Percentiles rank a stretch among this genome's conserved stretches.
Evolutionary conservation across 2,888 invertebrate genomes (phyloP).

Genomic region (Netelia inedita): DNA sequence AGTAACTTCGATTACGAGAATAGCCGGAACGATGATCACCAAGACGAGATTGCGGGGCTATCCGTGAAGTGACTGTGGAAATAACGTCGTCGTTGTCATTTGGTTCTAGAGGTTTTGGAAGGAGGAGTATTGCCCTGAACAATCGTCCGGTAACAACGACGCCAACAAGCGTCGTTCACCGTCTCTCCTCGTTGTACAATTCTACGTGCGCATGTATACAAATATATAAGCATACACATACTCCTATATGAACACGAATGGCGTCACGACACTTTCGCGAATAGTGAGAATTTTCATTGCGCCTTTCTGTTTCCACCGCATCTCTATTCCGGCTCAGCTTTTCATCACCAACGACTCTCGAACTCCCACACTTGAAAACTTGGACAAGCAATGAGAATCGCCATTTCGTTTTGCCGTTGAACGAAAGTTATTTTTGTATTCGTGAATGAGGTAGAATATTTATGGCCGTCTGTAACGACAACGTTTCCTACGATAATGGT

Average conservation of each 20-base stretch:
- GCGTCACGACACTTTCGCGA: slow-evolving; percentile 34
- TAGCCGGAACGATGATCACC: slow-evolving; percentile 48
- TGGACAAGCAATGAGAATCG: slow-evolving; percentile 5
- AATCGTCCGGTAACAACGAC: slow-evolving; percentile 51
- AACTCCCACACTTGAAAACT: background rate
- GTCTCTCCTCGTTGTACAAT: slow-evolving; percentile 13
- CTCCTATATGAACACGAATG: background rate
- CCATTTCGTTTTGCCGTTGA: slow-evolving; percentile 12
- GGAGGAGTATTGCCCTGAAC: slow-evolving; percentile 42
- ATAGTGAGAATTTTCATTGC: slow-evolving; percentile 45
- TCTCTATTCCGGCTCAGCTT: background rate
- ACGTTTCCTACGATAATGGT: background rate
- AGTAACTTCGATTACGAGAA: slow-evolving; percentile 64
- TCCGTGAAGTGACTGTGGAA: slow-evolving; percentile 1
- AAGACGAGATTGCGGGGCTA: slow-evolving; percentile 45
- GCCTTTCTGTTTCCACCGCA: background rate
- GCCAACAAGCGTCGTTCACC: slow-evolving; percentile 30
- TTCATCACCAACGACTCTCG: slow-evolving; percentile 27
- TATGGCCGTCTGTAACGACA: background rate
- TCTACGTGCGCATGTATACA: background rate
- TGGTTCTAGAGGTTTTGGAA: background rate
- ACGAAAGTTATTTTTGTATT: slow-evolving; percentile 34
- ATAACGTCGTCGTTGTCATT: slow-evolving; percentile 55
- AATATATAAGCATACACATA: background rate
- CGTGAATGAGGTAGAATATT: slow-evolving; percentile 10